Conservation (phyloP, 2,888 invertebrate species). For the Zhuqinia jingwanae region DNA sequence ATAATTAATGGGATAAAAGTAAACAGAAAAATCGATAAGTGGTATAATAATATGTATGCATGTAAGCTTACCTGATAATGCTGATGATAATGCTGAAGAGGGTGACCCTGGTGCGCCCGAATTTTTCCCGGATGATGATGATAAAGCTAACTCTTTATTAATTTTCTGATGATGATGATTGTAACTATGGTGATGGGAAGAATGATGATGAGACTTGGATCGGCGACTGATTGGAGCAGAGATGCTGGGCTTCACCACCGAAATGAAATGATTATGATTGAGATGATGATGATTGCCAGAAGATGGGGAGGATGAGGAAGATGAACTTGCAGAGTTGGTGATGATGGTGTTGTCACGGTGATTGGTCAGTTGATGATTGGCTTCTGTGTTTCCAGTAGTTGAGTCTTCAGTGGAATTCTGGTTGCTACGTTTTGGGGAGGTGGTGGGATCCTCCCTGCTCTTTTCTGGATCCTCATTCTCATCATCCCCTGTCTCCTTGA, state of each 20-base stretch:
- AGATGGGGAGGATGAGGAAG: slow-evolving; percentile 54
- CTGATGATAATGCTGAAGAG: slow-evolving; percentile 9
- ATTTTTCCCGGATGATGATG: slow-evolving; percentile 33
- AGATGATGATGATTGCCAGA: slow-evolving; percentile 60
- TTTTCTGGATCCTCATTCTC: background rate
- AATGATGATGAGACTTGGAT: slow-evolving; percentile 75
- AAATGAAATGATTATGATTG: slow-evolving; percentile 77
- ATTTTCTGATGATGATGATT: slow-evolving; percentile 58
- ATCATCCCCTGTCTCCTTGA: slow-evolving; percentile 4
- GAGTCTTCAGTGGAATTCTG: slow-evolving; percentile 33
- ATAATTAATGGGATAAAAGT: no score
- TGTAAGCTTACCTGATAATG: slow-evolving; percentile 63
- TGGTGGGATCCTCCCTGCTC: background rate
- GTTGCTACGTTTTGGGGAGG: background rate
- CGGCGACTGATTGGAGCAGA: slow-evolving; percentile 78
- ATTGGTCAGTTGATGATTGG: slow-evolving; percentile 71
- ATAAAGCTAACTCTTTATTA: slow-evolving; percentile 41
- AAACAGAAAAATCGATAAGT: background rate
- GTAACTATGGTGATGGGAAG: slow-evolving; percentile 52
- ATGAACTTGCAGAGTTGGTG: slow-evolving; percentile 46
- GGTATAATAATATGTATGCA: background rate
- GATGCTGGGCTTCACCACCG: slow-evolving; percentile 78
- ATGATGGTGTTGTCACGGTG: slow-evolving; percentile 44
- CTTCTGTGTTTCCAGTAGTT: background rate
- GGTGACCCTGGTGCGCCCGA: slow-evolving; percentile 67